Evolutionary conservation across 2,797 vertebrate species (phyloP).

Genomic region (Alfaro cultratus): DNA sequence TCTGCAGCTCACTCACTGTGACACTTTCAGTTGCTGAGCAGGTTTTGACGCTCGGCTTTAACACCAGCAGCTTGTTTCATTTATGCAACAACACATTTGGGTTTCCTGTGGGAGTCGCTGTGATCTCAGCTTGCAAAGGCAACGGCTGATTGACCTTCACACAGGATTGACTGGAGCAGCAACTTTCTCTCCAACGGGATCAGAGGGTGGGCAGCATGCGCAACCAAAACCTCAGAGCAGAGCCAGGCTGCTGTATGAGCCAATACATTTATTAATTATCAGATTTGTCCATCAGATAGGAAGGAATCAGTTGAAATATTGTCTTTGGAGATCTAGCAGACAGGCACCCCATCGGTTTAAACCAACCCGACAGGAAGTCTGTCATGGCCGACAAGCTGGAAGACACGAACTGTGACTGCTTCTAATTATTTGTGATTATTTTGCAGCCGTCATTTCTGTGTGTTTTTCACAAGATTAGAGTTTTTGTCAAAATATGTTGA

Average conservation of each 20-base stretch:
- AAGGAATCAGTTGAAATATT: too few relatives aligned
- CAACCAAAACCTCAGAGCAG: neutral
- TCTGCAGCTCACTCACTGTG: slow-evolving; percentile 47
- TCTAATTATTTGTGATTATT: too few relatives aligned
- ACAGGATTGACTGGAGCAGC: slow-evolving; percentile 32
- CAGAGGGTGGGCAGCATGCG: slow-evolving; percentile 21
- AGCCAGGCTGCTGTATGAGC: too few relatives aligned
- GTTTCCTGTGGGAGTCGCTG: slow-evolving; percentile 18
- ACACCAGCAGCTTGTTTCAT: slow-evolving; percentile 44
- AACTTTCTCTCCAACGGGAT: slow-evolving; percentile 14
- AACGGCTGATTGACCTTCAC: slow-evolving; percentile 66
- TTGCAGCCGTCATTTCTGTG: neutral
- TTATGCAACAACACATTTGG: slow-evolving; percentile 11
- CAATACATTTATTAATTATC: too few relatives aligned
- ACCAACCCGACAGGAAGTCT: too few relatives aligned
- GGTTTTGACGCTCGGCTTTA: slow-evolving; percentile 55
- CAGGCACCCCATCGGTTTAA: neutral
- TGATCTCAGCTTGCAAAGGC: slow-evolving; percentile 34
- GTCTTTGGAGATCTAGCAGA: neutral
- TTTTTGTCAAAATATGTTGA: too few relatives aligned
- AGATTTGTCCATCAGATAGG: too few relatives aligned
- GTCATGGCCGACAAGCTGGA: too few relatives aligned
- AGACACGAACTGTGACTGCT: too few relatives aligned
- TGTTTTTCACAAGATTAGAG: neutral
- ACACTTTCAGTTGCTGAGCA: slow-evolving; percentile 36